Percentiles rank a stretch among this genome's conserved stretches.
These are phyloP conservation scores for Leucoraja ocellata DNA, from an alignment of 2,797 vertebrate species.

Conservation along the genomic window DNA sequence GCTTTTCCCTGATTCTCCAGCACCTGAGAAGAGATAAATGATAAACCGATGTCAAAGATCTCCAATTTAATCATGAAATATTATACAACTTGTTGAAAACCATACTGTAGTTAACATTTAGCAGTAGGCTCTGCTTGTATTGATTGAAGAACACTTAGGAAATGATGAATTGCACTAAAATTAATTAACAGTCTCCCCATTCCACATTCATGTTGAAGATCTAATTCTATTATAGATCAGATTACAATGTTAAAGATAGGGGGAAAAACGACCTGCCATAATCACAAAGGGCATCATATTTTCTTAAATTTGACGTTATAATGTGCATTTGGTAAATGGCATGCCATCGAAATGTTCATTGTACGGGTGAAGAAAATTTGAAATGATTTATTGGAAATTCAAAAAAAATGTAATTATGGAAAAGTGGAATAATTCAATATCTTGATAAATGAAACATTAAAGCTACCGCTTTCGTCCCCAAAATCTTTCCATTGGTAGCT, in stretches of 20 bases:
- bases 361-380: neutral
- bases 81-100: neutral
- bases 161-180: neutral
- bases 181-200: neutral
- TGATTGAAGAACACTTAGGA: conserved; percentile 18
- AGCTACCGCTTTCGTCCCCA: neutral
- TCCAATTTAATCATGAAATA: neutral
- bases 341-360: neutral
- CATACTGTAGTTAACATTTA: neutral
- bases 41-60: conserved; percentile 6
- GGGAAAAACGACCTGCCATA: neutral
- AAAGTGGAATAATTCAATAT: neutral
- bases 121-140: neutral
- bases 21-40: conserved; percentile 50
- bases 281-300: neutral
- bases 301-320: neutral
- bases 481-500: neutral
- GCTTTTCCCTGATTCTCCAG: conserved; percentile 66
- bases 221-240: neutral
- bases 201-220: neutral
- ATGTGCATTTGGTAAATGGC: neutral
- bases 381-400: neutral
- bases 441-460: neutral
- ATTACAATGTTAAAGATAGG: neutral
- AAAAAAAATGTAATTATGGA: neutral